phyloP scores from a whole-genome alignment of 2,797 vertebrate species.

The Pampus argenteus region DNA sequence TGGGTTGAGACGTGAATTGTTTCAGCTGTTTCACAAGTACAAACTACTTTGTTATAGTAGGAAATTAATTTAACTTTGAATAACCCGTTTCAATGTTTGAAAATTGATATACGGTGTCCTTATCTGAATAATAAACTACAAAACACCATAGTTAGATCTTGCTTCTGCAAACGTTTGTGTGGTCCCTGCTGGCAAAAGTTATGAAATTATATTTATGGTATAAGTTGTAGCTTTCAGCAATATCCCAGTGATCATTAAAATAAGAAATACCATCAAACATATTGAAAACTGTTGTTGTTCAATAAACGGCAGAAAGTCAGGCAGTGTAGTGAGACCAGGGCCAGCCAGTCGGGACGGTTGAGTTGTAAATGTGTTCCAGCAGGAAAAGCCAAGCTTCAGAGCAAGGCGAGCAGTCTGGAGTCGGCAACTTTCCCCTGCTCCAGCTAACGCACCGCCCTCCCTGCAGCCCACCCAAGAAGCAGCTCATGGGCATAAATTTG shows the following conservation, averaged over 20 bases:
- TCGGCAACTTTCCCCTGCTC: conserved; percentile 84
- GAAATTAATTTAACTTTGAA: conserved; percentile 23
- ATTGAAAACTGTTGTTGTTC: conserved; percentile 39
- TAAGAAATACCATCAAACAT: conserved; percentile 21
- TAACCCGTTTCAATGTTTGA: no score
- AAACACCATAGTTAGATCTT: not conserved
- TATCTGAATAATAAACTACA: not conserved
- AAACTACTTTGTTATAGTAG: conserved; percentile 22
- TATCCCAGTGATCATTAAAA: conserved; percentile 11
- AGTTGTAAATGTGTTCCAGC: conserved; percentile 86
- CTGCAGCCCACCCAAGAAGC: conserved; percentile 96
- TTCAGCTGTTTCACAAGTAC: conserved; percentile 35
- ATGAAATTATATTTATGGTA: no score
- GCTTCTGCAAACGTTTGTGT: not conserved
- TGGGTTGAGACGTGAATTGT: conserved; percentile 42
- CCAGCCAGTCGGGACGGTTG: conserved; percentile 74
- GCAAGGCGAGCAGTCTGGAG: conserved; percentile 82
- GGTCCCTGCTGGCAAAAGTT: not conserved
- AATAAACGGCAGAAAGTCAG: conserved; percentile 47
- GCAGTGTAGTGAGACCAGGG: conserved; percentile 60
- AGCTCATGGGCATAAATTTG: conserved; percentile 94
- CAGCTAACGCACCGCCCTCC: conserved; percentile 79
- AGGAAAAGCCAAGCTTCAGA: conserved; percentile 82
- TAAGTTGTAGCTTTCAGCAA: conserved; percentile 8
- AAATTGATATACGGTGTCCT: conserved; percentile 20